phyloP scores from a whole-genome alignment of 2,797 vertebrate genomes.

The Oreochromis grahami region DNA sequence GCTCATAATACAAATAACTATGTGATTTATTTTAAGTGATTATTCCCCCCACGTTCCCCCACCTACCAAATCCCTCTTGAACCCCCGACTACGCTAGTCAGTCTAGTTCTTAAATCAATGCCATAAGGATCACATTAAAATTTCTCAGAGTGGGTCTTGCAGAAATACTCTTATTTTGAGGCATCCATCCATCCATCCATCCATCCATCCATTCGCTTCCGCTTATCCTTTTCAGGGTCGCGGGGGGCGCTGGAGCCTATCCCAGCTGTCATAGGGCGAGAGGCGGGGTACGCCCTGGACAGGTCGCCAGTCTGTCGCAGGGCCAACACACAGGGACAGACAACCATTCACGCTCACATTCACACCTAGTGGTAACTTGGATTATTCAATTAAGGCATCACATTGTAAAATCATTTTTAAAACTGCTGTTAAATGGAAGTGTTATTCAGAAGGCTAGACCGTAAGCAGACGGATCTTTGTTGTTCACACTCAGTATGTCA shows the following conservation, averaged over 20 bases:
- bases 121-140: neutral
- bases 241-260: too few relatives aligned
- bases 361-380: too few relatives aligned
- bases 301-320: too few relatives aligned
- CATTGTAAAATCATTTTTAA: neutral
- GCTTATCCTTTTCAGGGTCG: too few relatives aligned
- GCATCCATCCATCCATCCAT: too few relatives aligned
- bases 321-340: too few relatives aligned
- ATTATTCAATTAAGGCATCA: too few relatives aligned
- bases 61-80: neutral
- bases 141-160: neutral
- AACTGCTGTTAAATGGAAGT: neutral
- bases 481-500: neutral
- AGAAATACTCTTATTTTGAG: neutral
- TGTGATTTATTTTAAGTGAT: neutral
- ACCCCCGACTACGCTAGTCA: neutral
- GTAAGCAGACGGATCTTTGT: neutral
- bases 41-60: neutral
- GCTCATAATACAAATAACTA: neutral
- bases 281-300: too few relatives aligned
- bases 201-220: too few relatives aligned
- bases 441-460: neutral
- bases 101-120: neutral
- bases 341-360: too few relatives aligned
- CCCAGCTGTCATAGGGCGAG: too few relatives aligned